These are phyloP conservation scores for Stylophora pistillata DNA, from an alignment of 64 coral and sea anemone genomes.

Conservation along the genomic window DNA sequence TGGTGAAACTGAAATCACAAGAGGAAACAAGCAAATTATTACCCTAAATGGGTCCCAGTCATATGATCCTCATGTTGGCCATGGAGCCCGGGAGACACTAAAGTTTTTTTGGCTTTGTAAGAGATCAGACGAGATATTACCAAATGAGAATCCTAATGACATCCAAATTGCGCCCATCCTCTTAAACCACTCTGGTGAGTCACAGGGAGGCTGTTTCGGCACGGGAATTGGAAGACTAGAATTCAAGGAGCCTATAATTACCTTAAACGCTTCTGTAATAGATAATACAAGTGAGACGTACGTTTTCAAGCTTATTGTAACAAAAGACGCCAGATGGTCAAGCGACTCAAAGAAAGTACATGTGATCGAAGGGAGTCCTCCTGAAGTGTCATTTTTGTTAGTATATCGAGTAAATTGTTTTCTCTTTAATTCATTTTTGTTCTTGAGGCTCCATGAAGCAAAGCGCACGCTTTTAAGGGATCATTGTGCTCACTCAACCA, in stretches of 20 bases:
- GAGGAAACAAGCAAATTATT: slow-evolving; percentile 12
- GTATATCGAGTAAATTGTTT: background rate
- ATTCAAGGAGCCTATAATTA: background rate
- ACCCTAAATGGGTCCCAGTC: slow-evolving; percentile 11
- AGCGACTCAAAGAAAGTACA: background rate
- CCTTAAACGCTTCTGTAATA: background rate
- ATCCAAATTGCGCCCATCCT: background rate
- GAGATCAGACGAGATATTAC: background rate
- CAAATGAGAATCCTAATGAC: background rate
- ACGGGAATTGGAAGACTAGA: slow-evolving; percentile 24
- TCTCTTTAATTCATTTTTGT: background rate
- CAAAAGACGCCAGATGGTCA: background rate
- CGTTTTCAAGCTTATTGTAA: background rate
- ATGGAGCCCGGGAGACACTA: background rate
- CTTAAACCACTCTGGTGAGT: background rate
- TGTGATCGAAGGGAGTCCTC: slow-evolving; percentile 17
- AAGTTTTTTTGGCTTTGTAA: slow-evolving; percentile 23
- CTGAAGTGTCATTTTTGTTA: slow-evolving; percentile 15
- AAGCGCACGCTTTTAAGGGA: no score
- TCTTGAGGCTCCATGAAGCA: no score
- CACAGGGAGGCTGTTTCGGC: slow-evolving; percentile 16
- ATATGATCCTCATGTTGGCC: slow-evolving; percentile 23
- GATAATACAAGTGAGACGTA: background rate
- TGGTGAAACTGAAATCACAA: slow-evolving; percentile 26
- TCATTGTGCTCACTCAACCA: no score